A percentile compares a stretch with the other conserved stretches of the same genome.
These are phyloP conservation scores for Lepus oiostolus DNA, from an alignment of 2,797 vertebrate genomes.

Conservation along the genomic window DNA sequence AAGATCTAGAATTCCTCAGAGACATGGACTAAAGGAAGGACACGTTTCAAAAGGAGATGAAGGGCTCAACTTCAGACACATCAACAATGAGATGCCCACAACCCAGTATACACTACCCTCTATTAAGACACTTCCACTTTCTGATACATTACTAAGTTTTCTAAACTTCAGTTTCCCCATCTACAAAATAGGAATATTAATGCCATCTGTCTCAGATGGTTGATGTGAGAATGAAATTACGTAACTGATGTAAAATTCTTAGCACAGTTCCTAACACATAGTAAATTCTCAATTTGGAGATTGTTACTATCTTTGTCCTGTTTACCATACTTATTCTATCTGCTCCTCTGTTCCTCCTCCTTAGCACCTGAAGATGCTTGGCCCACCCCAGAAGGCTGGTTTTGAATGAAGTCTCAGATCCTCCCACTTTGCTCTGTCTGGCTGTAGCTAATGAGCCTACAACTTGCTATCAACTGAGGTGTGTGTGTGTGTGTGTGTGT, in stretches of 20 bases:
- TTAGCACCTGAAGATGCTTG: background rate
- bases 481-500: no score
- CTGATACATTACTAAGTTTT: background rate
- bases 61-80: background rate
- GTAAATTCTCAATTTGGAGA: background rate
- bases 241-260: background rate
- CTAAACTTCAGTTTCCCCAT: background rate
- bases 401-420: background rate
- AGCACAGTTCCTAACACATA: background rate
- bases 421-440: background rate
- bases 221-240: background rate
- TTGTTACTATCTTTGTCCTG: background rate
- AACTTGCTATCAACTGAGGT: background rate
- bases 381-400: background rate
- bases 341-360: background rate
- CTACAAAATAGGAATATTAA: conserved; percentile 24
- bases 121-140: background rate
- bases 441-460: background rate
- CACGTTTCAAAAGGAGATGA: background rate
- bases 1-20: background rate
- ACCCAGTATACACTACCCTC: background rate
- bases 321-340: background rate
- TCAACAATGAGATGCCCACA: background rate
- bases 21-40: background rate
- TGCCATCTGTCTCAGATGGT: background rate